Base-by-base conservation (phyloP, 2,888 invertebrate species). In the Andrena camellia region DNA sequence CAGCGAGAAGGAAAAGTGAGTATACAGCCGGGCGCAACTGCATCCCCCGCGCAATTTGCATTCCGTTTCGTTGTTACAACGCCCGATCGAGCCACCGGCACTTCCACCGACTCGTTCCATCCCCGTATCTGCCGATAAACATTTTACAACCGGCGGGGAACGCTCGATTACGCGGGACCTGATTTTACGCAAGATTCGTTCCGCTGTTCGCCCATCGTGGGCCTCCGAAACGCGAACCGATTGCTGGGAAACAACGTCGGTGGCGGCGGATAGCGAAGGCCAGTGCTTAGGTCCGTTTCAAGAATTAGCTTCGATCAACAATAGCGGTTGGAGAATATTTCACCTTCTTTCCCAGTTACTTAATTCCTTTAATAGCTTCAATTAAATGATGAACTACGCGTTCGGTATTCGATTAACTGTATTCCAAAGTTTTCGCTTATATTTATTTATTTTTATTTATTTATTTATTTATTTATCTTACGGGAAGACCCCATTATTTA, bases 1-100 rank as follows among this genome's bases (percentile, higher is more conserved):
- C 68, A 96, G 96, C 83, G 96, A 96, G 90, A 96, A 96, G 95
- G 97, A 98, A 96, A 96, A 96, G 97, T 97, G 95, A 94, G 94
- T 94, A 89, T 86, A 85, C 31, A 23, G 0, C 10, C 71, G 42
- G 50, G 69, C 73, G 48, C 31, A 64, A 50, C 48, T 67, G 29
- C 67, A 57, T 78, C 68, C 68, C 23, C 54, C 48, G 20, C 60
- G 50, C 64, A 69, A 90, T 90, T 90, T 90, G 86, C 89, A 90
- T 90, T 90, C 69, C 67, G 83, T 81, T 75, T 79, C 71, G 77
- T 79, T 78, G 74, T 74, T 71, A 42, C 78, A 78, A 72, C 68
- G 76, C 82, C 78, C 81, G 78, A 88, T 88, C 80, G 74, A 78
- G 72, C 79, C 76, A 79, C 50, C 50, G 60, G 52, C n/a, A 33